These are phyloP conservation scores for Sapayoa aenigma DNA, from an alignment of 2,113 vertebrate genomes.

Conservation along the genomic window DNA sequence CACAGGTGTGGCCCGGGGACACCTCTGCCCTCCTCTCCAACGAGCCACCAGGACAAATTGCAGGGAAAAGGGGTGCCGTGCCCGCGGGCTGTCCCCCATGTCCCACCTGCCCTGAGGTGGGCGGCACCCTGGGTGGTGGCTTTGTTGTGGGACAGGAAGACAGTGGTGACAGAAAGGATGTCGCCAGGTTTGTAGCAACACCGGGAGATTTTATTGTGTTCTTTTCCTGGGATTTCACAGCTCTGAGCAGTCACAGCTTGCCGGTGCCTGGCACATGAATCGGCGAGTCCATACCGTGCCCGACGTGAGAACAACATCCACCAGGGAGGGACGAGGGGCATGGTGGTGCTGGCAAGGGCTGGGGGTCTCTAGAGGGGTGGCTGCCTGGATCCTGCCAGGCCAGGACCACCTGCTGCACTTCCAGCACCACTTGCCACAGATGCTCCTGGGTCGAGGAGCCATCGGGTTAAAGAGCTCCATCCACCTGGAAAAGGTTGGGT, in stretches of 20 bases:
- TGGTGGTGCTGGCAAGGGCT: too few relatives aligned
- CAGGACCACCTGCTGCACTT: neutral
- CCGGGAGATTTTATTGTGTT: accelerated
- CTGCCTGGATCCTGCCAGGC: neutral
- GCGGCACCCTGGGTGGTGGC: neutral
- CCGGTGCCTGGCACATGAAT: neutral
- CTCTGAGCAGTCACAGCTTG: neutral
- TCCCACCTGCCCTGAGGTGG: neutral
- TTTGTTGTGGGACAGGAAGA: neutral
- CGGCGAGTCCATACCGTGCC: accelerated
- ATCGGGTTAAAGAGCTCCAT: accelerated
- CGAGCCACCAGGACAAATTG: neutral
- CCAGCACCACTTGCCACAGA: neutral
- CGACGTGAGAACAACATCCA: neutral
- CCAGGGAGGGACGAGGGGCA: accelerated
- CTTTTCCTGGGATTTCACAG: neutral
- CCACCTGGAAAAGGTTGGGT: neutral
- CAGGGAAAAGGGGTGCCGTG: neutral
- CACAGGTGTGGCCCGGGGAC: neutral
- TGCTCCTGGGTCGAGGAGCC: neutral
- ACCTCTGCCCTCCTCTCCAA: neutral
- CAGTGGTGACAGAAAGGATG: accelerated
- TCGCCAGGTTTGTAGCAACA: neutral
- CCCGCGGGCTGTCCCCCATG: accelerated
- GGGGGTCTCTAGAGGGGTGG: neutral